Base-by-base conservation (phyloP, 2,113 vertebrate species). In the Microtus oregoni region DNA sequence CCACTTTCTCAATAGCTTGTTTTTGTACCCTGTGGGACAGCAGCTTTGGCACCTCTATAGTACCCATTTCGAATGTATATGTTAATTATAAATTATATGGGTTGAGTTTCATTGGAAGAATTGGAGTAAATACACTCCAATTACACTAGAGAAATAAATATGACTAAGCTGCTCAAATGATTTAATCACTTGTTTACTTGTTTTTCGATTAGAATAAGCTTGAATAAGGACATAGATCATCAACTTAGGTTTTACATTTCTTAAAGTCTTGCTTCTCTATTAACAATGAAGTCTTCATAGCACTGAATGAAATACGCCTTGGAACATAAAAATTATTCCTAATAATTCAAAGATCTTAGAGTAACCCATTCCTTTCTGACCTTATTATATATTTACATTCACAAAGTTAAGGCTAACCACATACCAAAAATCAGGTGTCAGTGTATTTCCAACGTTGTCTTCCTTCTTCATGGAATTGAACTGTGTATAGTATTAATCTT, bases 121-220 rank as follows among this genome's bases (percentile, higher is more conserved):
- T 30, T 91, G 13, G 22, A 92, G 15, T 68, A 90, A n/a, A 55
- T 70, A 35, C n/a, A 83, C 58, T 58, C 58, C 58, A 20, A 7
- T 58, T 55, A 83, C 6, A 68, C n/a, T 72, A 22, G 52, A 85
- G 28, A 88, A 96, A 58, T 91, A 47, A 96, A 58, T 91, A 47
- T 65, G 72, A 55, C n/a, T 44, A 72, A 47, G 10, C n/a, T 38
- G 5, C 8, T 0, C 24, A 88, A 83, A 55, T 94, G 58, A 50
- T 0, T 79, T 75, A 26, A 89, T 86, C 35, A 67, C 5, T 17
- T 55, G 30, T 44, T 91, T 30, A 67, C 8, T 30, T 44, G 30
- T 35, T 91, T 70, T 44, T 41, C 81, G 19, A 68, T 63, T n/a
- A 82, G 38, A 93, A 61, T 68, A 55, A 90, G 26, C 4, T 32